A percentile compares a stretch with the other conserved stretches of the same genome.
Conservation (phyloP, 2,797 vertebrate species). For the Varecia variegata region DNA sequence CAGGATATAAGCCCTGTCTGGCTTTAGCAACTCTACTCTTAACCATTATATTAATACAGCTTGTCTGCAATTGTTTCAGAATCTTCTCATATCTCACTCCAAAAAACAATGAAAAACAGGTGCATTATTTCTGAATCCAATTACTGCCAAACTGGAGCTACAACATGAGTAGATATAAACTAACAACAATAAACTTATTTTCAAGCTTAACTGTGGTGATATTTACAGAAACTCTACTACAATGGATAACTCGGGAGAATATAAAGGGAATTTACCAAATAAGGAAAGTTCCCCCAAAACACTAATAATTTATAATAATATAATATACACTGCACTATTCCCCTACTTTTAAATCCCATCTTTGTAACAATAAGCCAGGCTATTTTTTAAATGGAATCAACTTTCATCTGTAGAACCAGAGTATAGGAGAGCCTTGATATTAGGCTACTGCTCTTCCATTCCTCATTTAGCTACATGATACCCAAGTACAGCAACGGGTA, state of each 20-base stretch:
- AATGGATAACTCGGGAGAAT: not conserved
- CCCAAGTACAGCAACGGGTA: accelerated
- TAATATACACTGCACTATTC: not conserved
- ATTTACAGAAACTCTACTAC: not conserved
- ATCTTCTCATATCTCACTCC: not conserved
- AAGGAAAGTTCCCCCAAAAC: not conserved
- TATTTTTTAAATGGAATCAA: not conserved
- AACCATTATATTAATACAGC: not conserved
- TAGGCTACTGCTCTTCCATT: not conserved
- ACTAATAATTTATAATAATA: not conserved
- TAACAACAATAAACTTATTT: not conserved
- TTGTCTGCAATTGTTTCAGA: not conserved
- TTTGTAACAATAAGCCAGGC: not conserved
- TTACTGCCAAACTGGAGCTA: not conserved
- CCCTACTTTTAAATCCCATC: not conserved
- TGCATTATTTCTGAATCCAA: not conserved
- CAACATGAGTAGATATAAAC: not conserved
- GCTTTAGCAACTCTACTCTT: not conserved
- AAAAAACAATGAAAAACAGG: not conserved
- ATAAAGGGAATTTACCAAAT: not conserved
- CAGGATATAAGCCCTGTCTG: not conserved
- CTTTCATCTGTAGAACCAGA: not conserved
- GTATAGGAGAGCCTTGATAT: not conserved
- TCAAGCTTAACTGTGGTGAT: not conserved
- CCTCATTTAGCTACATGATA: not conserved